Conservation (phyloP, 2,113 vertebrate genomes). For the Cephalopholis sonnerati region DNA sequence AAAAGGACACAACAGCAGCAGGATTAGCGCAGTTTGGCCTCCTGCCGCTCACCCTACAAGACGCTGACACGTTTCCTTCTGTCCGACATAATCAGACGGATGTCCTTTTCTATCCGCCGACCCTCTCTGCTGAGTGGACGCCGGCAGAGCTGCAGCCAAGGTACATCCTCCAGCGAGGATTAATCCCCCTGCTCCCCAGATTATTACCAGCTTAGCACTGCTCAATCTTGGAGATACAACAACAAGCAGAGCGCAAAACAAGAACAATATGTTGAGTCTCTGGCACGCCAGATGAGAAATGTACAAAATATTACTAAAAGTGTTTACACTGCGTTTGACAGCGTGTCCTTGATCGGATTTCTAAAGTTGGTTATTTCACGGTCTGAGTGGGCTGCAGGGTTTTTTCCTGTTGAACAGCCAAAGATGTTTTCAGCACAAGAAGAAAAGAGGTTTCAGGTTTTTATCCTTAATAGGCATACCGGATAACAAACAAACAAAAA, state of each 20-base stretch:
- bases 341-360: conserved; percentile 71
- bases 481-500: background rate
- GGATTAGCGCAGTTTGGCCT: conserved; percentile 81
- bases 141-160: conserved; percentile 28
- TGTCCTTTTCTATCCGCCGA: conserved; percentile 66
- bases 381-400: conserved; percentile 16
- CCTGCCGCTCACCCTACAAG: conserved; percentile 65
- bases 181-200: conserved; percentile 75
- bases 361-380: conserved; percentile 73
- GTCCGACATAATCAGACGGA: conserved; percentile 74
- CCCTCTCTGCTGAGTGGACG: conserved; percentile 38
- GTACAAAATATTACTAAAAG: conserved; percentile 48
- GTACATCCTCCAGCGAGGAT: conserved; percentile 54
- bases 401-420: background rate
- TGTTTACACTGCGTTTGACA: conserved; percentile 60
- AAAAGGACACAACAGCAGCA: conserved; percentile 62
- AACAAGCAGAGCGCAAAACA: conserved; percentile 70
- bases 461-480: background rate
- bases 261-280: conserved; percentile 64
- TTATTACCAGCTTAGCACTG: conserved; percentile 77
- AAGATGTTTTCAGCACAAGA: conserved; percentile 7
- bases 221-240: conserved; percentile 75
- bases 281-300: conserved; percentile 56
- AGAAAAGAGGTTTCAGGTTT: conserved; percentile 2
- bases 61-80: conserved; percentile 72